Base-by-base conservation (phyloP, 2,113 vertebrate species). In the Athene noctua region DNA sequence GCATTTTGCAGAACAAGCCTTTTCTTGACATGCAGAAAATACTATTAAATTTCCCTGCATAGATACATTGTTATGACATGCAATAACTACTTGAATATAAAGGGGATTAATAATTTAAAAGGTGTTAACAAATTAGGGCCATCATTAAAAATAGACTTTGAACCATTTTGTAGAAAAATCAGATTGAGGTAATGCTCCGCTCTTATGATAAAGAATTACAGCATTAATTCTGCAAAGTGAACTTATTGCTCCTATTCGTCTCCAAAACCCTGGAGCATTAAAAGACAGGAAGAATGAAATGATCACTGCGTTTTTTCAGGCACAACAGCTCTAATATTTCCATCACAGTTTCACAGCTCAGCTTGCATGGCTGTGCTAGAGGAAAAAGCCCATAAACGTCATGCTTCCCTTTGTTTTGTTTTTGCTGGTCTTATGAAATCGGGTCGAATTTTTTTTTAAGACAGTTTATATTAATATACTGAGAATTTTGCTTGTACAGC, bases 11-110 rank as follows among this genome's bases (percentile, higher is more conserved):
- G 98, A 98, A 98, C 97, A 98, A 98, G 98, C 98, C 98, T 98
- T 99, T 98, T 99, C 99, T 98, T 99, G 98, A 99, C 99, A 99
- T 99, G 99, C 98, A 99, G 99, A 98, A 99, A 99, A 99, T 99
- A 99, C 98, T 99, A 99, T 99, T 99, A 99, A 99, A 99, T 99
- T 98, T 99, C 98, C 98, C 98, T 98, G 98, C 99, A 99, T 99
- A 99, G 99, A 99, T 99, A 99, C 99, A 99, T 99, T 99, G 99
- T 99, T 99, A 99, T 99, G 99, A 99, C 99, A 99, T 98, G 98
- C 99, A 99, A 99, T 99, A 99, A 99, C 99, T 99, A 99, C 99
- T 98, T 99, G 99, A 99, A 99, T 99, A 99, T 99, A 99, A 99
- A 99, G 99, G 98, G 98, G 98, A 99, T 99, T 99, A 99, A 99